Evolutionary conservation across 2,113 vertebrate species (phyloP).

Genomic region (Apeltes quadracus): DNA sequence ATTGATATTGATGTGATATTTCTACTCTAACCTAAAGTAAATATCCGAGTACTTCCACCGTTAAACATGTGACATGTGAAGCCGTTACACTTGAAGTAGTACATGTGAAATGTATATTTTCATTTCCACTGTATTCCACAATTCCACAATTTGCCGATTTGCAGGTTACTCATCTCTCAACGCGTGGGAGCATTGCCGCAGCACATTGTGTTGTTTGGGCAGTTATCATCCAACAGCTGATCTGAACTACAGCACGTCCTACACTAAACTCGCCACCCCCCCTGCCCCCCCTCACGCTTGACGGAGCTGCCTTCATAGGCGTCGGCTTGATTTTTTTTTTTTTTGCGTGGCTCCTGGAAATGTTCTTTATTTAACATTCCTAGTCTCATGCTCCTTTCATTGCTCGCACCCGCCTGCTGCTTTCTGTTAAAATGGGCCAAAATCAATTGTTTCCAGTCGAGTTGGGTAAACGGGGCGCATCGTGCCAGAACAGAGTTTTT

Average conservation of each 20-base stretch:
- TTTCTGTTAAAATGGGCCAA: constrained; percentile 50
- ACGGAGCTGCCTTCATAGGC: constrained; percentile 25
- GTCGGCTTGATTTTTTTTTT: constrained; percentile 41
- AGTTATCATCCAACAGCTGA: constrained; percentile 23
- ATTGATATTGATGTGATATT: background rate
- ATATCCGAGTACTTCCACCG: background rate
- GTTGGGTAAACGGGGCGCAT: constrained; percentile 56
- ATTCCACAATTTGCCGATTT: background rate
- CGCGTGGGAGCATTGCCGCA: background rate
- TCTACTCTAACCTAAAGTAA: background rate
- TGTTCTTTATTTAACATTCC: constrained; percentile 46
- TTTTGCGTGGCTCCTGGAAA: constrained; percentile 1
- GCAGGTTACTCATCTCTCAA: background rate
- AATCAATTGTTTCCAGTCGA: constrained; percentile 64
- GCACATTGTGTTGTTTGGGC: background rate
- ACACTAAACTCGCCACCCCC: constrained; percentile 13
- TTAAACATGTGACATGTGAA: background rate
- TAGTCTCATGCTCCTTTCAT: constrained; percentile 28
- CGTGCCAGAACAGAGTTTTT: constrained; percentile 55
- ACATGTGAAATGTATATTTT: background rate
- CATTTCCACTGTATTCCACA: background rate
- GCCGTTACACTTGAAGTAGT: background rate
- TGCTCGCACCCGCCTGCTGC: constrained; percentile 38
- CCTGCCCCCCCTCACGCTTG: constrained; percentile 21
- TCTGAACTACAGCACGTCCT: constrained; percentile 46